Evolutionary conservation across 1,140 invertebrate genomes (phyloP).

Genomic region (Branchinecta lynchi): DNA sequence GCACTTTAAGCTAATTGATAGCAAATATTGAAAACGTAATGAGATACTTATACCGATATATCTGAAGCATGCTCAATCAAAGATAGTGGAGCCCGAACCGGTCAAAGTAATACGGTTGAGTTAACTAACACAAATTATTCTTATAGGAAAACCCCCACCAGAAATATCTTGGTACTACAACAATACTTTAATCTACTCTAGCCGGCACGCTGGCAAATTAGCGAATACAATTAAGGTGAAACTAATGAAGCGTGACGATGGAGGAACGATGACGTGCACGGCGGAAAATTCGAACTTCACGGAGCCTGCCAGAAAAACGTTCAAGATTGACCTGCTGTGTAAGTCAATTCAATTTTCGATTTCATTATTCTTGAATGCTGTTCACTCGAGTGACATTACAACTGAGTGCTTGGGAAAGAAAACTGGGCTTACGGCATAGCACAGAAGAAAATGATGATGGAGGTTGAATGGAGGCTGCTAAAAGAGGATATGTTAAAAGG

Average conservation of each 20-base stretch:
- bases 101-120: no score
- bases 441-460: no score
- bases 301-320: slow-evolving; percentile 23
- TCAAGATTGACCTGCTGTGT: slow-evolving; percentile 28
- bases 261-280: slow-evolving; percentile 23
- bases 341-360: slow-evolving; percentile 20
- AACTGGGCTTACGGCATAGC: no score
- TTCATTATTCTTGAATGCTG: slow-evolving; percentile 5
- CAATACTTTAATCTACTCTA: slow-evolving; percentile 20
- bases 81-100: no score
- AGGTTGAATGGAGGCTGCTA: no score
- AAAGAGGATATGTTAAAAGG: no score
- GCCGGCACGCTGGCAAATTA: slow-evolving; percentile 21
- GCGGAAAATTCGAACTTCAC: slow-evolving; percentile 28
- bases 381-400: neutral
- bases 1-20: no score
- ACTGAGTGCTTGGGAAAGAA: no score
- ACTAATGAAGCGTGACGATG: slow-evolving; percentile 15
- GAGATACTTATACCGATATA: no score
- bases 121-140: no score
- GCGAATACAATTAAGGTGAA: slow-evolving; percentile 16
- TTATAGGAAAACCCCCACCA: slow-evolving; percentile 27
- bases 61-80: no score
- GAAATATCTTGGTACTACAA: slow-evolving; percentile 26
- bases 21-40: no score